phyloP scores from a whole-genome alignment of 2,113 vertebrate species.

The Sebastes schlegelii region DNA sequence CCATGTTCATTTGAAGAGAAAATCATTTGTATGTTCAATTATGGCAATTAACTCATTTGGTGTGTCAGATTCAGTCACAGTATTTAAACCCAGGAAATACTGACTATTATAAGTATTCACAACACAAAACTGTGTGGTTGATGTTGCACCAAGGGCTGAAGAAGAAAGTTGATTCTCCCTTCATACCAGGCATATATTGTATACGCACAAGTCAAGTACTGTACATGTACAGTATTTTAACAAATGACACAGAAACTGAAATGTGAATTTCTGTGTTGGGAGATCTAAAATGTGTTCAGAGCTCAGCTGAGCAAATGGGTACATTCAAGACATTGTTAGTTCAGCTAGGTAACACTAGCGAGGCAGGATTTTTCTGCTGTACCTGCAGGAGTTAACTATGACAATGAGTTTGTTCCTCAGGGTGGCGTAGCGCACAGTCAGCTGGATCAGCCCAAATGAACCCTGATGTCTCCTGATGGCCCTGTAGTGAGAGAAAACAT shows the following conservation, averaged over 20 bases:
- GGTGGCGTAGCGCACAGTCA: conserved; percentile 88
- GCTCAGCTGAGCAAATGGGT: not conserved
- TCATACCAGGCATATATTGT: not conserved
- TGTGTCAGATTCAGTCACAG: conserved; percentile 1
- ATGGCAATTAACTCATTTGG: not conserved
- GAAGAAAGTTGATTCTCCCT: not conserved
- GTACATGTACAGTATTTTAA: not conserved
- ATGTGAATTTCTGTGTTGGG: not conserved
- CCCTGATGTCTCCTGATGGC: conserved; percentile 80
- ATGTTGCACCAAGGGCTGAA: not conserved
- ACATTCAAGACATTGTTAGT: not conserved
- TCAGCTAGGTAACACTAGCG: not conserved
- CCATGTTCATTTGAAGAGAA: not conserved
- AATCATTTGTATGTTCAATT: not conserved
- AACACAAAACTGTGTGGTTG: not conserved
- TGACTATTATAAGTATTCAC: not conserved
- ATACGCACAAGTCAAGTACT: not conserved
- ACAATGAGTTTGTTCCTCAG: conserved; percentile 90
- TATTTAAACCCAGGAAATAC: not conserved
- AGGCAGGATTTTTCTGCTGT: conserved; percentile 2
- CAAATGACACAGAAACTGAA: not conserved
- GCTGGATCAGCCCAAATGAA: conserved; percentile 89
- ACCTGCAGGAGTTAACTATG: conserved; percentile 91
- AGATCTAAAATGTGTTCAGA: not conserved
- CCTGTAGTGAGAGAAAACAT: conserved; percentile 52